Base-by-base conservation (phyloP, 2,797 vertebrate species). In the Protonibea diacanthus region DNA sequence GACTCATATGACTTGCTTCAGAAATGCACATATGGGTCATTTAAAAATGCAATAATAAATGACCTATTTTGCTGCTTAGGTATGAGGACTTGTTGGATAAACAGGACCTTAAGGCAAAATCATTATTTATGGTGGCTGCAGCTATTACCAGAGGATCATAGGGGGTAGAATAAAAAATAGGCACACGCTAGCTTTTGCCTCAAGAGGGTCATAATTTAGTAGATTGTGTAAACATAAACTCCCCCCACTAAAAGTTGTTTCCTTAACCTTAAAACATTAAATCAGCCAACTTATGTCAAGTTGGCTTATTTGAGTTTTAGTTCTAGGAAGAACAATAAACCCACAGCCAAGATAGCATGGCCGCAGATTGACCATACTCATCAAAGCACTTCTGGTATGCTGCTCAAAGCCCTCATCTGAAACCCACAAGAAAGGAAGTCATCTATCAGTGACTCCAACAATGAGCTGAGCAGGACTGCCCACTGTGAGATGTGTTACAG, bases 91-190 rank as follows among this genome's bases (percentile, higher is more conserved):
- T 76, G 51, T 57, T 74, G 61, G 67, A 76, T 83, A 74, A 85
- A 90, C 15, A 10, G 66, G 47, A 71, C 73, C 79, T 74, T 49
- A 47, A 85, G 76, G 84, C 57, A 76, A 76, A 82, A 81, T 80
- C 56, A 80, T 84, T 81, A 80, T 81, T 87, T 60, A 84, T 17
- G 33, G 9, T 65, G 59, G 64, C 81, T 57, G 60, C 55, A 80
- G 76, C 65, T 78, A 75, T 81, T 84, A 79, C 81, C 60, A 75
- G 56, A 70, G 58, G 64, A 82, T 80, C 27, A 74, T 58, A 70
- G 77, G 74, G 53, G 71, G 63, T 69, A 29, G 67, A 78, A 66
- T 76, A 85, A 79, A 76, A 84, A 82, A 81, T 25, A 73, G 52
- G 44, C 57, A 51, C 59, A 44, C n/a, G 48, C 48, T 67, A 75